A percentile compares a stretch with the other conserved stretches of the same genome.
Conservation (phyloP, 2,113 vertebrate genomes). For the Chaetodon trifascialis region DNA sequence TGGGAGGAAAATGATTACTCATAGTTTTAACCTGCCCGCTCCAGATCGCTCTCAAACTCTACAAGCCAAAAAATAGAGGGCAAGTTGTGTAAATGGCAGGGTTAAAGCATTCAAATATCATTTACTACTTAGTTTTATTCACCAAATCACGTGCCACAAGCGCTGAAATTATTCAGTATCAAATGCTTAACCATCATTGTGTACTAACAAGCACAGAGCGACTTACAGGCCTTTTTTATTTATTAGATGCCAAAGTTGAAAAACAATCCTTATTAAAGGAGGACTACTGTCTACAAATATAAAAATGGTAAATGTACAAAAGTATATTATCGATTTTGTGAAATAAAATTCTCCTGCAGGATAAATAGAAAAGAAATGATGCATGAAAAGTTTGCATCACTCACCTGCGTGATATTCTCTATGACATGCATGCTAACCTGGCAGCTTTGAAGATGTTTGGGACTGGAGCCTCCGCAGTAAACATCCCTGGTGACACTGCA, state of each 20-base stretch:
- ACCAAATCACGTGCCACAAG: background rate
- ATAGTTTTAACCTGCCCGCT: slow-evolving; percentile 7
- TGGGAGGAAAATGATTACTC: slow-evolving; percentile 49
- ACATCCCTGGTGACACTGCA: background rate
- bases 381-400: background rate
- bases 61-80: background rate
- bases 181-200: background rate
- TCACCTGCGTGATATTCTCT: background rate
- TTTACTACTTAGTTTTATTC: background rate
- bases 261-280: too few relatives aligned
- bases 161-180: too few relatives aligned
- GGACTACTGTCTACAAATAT: background rate
- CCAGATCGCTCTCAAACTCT: background rate
- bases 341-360: background rate
- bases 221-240: background rate
- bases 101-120: background rate
- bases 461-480: background rate
- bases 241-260: too few relatives aligned
- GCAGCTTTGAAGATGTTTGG: background rate
- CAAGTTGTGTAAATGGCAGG: background rate
- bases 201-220: background rate
- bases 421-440: background rate
- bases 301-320: background rate
- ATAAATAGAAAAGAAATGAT: background rate
- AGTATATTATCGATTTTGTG: background rate